Evolutionary conservation across 2,888 invertebrate genomes (phyloP), one percentile per base, ranked within the genome.

Genomic region (Pinctada fucata): DNA sequence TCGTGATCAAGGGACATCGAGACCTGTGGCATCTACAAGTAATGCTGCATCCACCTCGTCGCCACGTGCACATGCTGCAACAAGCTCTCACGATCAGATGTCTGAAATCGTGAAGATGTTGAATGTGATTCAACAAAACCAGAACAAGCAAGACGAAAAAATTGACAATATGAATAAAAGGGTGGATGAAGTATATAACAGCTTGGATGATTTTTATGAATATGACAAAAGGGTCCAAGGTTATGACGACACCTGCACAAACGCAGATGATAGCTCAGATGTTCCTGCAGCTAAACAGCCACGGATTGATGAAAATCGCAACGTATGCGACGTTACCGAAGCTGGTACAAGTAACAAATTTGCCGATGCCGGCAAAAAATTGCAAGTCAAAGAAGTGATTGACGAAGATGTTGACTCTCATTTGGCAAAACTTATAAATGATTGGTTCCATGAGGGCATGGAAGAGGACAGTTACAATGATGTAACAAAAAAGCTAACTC

Each of bases 141-240:
- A 71, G 2, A 16, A 50, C 8, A 52, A 48, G 47, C 71, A 71
- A 71, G 71, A 71, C 13, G 71, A 71, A 16, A 71, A 71, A 70
- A 13, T 52, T n/a, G 47, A 71, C 10, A 52, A 2, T 52, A 16
- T 71, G 52, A 52, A 52, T 52, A 52, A 52, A 10, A 52, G 58
- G 58, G 58, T 52, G 58, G 58, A 52, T 52, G 58, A 52, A 10
- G 58, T 52, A 52, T 52, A 52, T 52, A 52, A 52, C 58, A 31
- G 50, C 31, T 48, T 48, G 48, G 45, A 10, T n/a, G 45, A 52
- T 51, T 10, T 13, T 6, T 70, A 71, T 71, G 71, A 71, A 3
- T 8, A 3, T 70, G 49, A 52, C 10, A 10, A 52, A 52, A 52
- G 58, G 10, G 58, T 10, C 5, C 10, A 5, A 5, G 10, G 58